Percentiles rank a stretch among this genome's conserved stretches.
Evolutionary conservation across 2,797 vertebrate genomes (phyloP).

Genomic region (Galaxias olidus): DNA sequence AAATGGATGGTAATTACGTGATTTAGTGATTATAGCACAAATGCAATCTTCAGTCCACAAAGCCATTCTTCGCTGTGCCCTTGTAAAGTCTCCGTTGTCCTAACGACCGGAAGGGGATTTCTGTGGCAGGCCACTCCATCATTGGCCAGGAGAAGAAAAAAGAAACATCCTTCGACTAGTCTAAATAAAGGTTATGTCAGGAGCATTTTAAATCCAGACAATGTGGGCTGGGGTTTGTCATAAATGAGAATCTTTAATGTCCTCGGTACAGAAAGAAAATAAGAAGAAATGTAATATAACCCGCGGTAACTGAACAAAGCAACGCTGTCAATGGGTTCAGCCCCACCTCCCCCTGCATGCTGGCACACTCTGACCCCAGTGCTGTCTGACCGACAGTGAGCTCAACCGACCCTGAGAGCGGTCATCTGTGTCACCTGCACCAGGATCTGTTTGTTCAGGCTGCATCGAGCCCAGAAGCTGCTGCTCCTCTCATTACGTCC

Average conservation of each 20-base stretch:
- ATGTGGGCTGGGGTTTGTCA: no score
- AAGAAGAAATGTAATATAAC: no score
- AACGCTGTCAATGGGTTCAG: no score
- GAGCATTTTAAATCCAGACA: no score
- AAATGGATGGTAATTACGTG: conserved; percentile 49
- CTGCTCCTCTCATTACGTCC: conserved; percentile 44
- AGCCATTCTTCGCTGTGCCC: conserved; percentile 20
- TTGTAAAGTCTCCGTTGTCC: conserved; percentile 32
- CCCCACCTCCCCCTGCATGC: no score
- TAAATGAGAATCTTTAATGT: no score
- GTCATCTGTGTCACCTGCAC: conserved; percentile 19
- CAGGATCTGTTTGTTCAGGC: conserved; percentile 27
- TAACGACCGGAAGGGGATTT: conserved; percentile 42
- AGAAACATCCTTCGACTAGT: no score
- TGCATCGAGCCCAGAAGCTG: conserved; percentile 42
- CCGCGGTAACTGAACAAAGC: no score
- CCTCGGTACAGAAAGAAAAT: no score
- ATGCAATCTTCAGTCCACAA: conserved; percentile 22
- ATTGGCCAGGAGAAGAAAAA: conserved; percentile 18
- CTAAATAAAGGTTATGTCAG: no score
- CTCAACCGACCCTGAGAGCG: conserved; percentile 1
- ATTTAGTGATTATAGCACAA: conserved; percentile 39
- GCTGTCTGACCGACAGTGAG: neutral
- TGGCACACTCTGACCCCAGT: no score
- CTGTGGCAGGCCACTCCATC: conserved; percentile 43